Conservation (phyloP, 1,140 invertebrate species). For the Teleogryllus occipitalis region DNA sequence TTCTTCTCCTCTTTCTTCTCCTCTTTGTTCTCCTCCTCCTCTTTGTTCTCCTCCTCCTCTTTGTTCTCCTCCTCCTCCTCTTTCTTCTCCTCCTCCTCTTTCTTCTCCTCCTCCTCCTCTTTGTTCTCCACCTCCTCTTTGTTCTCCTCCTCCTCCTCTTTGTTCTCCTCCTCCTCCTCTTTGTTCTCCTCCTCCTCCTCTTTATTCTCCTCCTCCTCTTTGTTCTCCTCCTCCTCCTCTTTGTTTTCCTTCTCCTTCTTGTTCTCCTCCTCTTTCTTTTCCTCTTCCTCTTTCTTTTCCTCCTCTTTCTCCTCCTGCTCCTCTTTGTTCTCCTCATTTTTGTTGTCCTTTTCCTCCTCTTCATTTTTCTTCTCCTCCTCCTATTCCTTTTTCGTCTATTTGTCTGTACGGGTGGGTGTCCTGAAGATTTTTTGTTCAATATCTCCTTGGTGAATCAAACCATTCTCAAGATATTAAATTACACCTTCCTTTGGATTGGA, state of each 20-base stretch:
- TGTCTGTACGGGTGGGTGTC: not conserved
- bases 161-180: not conserved
- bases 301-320: not conserved
- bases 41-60: not conserved
- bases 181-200: not conserved
- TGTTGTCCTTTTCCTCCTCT: not conserved
- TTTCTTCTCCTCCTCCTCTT: not conserved
- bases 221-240: not conserved
- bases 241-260: not conserved
- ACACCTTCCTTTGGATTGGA: no score
- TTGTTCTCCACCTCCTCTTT: not conserved
- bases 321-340: not conserved
- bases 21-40: not conserved
- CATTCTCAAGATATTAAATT: not conserved
- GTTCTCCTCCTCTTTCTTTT: not conserved
- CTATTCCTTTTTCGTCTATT: not conserved
- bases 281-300: not conserved
- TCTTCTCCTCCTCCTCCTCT: not conserved
- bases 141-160: not conserved
- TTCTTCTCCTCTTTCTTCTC: not conserved
- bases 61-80: not conserved
- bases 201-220: not conserved
- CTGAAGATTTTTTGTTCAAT: not conserved
- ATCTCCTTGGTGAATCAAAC: not conserved
- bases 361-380: not conserved